phyloP scores from a whole-genome alignment of 2,113 vertebrate species.

The Haemorhous mexicanus region DNA sequence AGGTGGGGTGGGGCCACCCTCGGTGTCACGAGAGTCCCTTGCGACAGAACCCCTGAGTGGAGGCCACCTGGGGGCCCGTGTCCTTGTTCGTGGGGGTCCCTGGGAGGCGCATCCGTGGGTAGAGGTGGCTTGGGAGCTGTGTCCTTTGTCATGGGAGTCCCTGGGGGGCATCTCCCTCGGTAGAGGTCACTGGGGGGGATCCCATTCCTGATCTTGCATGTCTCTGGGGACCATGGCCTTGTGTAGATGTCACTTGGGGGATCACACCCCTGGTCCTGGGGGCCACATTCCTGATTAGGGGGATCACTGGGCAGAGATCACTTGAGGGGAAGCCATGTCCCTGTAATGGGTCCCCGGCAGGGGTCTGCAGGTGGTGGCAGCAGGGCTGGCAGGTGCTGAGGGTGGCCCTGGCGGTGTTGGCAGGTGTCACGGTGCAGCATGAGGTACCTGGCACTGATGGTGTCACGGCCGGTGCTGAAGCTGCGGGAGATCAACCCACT shows the following conservation, averaged over 20 bases:
- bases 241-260: neutral
- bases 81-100: neutral
- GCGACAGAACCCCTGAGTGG: neutral
- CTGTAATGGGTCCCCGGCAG: neutral
- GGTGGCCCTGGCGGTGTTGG: fast-evolving
- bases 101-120: neutral
- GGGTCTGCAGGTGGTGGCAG: neutral
- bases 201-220: neutral
- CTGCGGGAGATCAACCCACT: slow-evolving; percentile 93
- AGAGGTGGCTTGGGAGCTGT: too few relatives aligned
- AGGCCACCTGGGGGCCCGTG: too few relatives aligned
- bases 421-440: slow-evolving; percentile 95
- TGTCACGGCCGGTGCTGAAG: slow-evolving; percentile 88
- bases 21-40: too few relatives aligned
- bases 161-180: neutral
- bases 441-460: slow-evolving; percentile 93
- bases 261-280: neutral
- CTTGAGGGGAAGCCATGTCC: neutral
- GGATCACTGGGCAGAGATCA: fast-evolving
- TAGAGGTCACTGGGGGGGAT: neutral
- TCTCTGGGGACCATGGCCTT: too few relatives aligned
- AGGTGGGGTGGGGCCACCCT: slow-evolving; percentile 55
- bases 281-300: too few relatives aligned
- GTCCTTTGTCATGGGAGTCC: neutral
- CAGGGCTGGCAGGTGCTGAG: neutral